phyloP scores from a whole-genome alignment of 2,797 vertebrate genomes.

The Coregonus ussuriensis region DNA sequence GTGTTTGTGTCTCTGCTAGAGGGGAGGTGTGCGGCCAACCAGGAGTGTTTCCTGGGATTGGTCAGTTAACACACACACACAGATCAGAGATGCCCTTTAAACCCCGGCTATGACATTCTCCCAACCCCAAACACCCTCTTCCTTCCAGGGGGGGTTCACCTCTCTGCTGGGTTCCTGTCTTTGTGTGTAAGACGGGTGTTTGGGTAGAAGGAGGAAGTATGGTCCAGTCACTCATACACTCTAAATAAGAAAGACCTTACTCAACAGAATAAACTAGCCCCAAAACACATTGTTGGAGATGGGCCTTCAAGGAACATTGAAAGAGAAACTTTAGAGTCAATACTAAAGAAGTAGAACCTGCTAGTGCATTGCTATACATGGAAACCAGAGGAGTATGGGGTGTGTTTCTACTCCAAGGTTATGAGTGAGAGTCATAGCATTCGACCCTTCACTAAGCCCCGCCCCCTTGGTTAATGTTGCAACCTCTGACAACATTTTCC shows the following conservation, averaged over 20 bases:
- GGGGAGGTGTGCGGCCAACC: constrained; percentile 5
- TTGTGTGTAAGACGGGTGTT: constrained; percentile 61
- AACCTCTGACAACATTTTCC: too few relatives aligned
- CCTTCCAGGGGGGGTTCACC: constrained; percentile 34
- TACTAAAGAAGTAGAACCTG: not conserved
- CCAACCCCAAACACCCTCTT: constrained; percentile 55
- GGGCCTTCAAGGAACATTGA: too few relatives aligned
- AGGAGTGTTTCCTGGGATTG: constrained; percentile 40
- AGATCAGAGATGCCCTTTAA: constrained; percentile 63
- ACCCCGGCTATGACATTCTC: constrained; percentile 44
- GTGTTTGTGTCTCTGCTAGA: not conserved
- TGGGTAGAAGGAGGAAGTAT: constrained; percentile 54
- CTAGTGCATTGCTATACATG: not conserved
- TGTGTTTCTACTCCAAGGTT: not conserved
- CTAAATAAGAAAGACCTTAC: constrained; percentile 45
- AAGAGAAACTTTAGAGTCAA: too few relatives aligned
- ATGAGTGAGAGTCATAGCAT: not conserved
- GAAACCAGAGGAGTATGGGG: not conserved
- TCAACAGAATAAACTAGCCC: constrained; percentile 23
- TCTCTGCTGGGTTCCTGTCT: constrained; percentile 63
- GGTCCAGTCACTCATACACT: constrained; percentile 3
- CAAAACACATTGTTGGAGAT: not conserved
- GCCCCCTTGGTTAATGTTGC: too few relatives aligned
- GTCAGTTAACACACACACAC: constrained; percentile 23
- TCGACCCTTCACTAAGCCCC: too few relatives aligned